Conservation (phyloP, 1,140 invertebrate species). For the Marisa cornuarietis region DNA sequence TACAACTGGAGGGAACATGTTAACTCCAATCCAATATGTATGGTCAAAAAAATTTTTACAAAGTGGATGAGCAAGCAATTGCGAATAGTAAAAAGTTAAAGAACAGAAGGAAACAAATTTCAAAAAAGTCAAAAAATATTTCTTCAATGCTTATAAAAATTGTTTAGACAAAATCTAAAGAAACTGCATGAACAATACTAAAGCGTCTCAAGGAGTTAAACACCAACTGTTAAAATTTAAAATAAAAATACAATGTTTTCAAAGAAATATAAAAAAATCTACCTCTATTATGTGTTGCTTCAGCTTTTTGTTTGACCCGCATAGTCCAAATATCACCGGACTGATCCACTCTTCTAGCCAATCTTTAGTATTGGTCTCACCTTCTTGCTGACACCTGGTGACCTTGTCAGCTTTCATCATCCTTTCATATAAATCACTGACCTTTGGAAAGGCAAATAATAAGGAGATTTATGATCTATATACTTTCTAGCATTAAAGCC, state of each 20-base stretch:
- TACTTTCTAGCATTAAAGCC: background rate
- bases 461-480: constrained; percentile 6
- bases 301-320: constrained; percentile 38
- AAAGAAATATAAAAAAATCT: background rate
- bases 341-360: constrained; percentile 53
- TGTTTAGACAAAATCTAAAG: no score
- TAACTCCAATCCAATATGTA: no score
- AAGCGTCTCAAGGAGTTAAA: background rate
- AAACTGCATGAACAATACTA: no score
- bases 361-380: background rate
- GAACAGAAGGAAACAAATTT: background rate
- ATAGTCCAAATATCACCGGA: constrained; percentile 50
- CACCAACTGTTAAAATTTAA: background rate
- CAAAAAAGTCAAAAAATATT: background rate
- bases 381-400: background rate
- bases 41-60: background rate
- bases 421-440: constrained; percentile 56
- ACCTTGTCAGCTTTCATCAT: constrained; percentile 33
- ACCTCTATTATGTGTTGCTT: constrained; percentile 51
- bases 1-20: no score
- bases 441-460: constrained; percentile 38
- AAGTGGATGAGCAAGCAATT: background rate
- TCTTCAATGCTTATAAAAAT: background rate
- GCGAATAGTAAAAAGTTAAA: background rate
- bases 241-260: background rate